Evolutionary conservation across 2,113 vertebrate genomes (phyloP).

Genomic region (Trinectes maculatus): DNA sequence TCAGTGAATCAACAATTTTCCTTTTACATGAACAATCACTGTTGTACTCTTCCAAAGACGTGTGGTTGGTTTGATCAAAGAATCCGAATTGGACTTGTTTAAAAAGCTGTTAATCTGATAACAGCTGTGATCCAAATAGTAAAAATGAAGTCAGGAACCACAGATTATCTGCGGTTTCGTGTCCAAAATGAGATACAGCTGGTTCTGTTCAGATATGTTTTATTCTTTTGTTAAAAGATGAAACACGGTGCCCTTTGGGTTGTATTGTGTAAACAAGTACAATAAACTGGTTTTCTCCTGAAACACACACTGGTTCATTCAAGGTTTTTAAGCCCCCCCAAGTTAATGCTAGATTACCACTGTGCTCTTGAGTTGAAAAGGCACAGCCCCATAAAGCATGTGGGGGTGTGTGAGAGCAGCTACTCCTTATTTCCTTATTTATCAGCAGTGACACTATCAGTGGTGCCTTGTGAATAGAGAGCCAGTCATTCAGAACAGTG

Average conservation of each 20-base stretch:
- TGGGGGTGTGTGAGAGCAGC: slow-evolving; percentile 51
- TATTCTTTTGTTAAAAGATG: slow-evolving; percentile 17
- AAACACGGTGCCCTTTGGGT: slow-evolving; percentile 33
- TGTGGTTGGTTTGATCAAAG: neutral
- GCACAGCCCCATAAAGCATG: slow-evolving; percentile 52
- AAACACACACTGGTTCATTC: slow-evolving; percentile 50
- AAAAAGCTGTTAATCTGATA: neutral
- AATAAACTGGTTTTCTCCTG: slow-evolving; percentile 19
- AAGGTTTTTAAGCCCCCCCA: slow-evolving; percentile 46
- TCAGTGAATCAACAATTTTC: too few relatives aligned
- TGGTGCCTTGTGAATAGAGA: slow-evolving; percentile 63
- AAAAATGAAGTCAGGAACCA: neutral
- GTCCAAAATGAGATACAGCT: neutral
- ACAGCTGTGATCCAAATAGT: neutral
- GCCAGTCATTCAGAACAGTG: slow-evolving; percentile 72
- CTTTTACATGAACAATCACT: neutral
- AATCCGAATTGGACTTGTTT: neutral
- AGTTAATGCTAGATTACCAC: slow-evolving; percentile 60
- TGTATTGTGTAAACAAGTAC: slow-evolving; percentile 33
- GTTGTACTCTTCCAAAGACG: neutral
- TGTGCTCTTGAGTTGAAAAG: slow-evolving; percentile 64
- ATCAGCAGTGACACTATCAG: slow-evolving; percentile 75
- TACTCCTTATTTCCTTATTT: slow-evolving; percentile 71
- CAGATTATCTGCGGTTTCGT: neutral
- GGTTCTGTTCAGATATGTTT: neutral